Evolutionary conservation across 53 echinoderm and acorn worm species (phyloP).

Genomic region (Holothuria scabra): DNA sequence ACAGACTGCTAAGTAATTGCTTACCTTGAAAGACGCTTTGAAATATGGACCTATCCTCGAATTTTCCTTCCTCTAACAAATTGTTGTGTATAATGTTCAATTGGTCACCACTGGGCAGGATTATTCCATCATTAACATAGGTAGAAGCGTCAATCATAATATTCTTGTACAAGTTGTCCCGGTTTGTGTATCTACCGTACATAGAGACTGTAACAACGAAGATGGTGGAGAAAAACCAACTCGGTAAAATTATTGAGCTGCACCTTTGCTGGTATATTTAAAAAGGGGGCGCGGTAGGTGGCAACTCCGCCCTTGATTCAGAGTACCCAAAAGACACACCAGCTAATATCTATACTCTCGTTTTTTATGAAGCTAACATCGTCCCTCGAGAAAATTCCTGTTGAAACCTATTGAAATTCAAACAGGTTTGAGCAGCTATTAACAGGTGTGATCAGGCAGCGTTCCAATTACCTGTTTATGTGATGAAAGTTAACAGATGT

Average conservation of each 20-base stretch:
- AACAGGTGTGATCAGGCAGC: no score
- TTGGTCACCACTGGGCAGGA: conserved; percentile 55
- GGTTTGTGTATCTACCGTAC: conserved; percentile 68
- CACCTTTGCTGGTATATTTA: not conserved
- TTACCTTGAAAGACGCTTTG: conserved; percentile 64
- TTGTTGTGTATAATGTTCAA: conserved; percentile 59
- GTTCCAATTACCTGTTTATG: no score
- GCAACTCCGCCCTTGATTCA: not conserved
- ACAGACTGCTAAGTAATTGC: not conserved
- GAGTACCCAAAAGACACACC: no score
- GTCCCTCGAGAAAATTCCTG: no score
- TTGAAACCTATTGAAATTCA: no score
- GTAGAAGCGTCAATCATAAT: conserved; percentile 74
- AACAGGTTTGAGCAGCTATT: no score
- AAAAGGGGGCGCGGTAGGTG: not conserved
- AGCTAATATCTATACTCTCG: no score
- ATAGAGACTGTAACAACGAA: conserved; percentile 62
- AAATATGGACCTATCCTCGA: conserved; percentile 45
- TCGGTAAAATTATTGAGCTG: not conserved
- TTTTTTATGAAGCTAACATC: no score
- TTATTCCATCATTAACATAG: conserved; percentile 64
- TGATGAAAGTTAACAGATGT: no score
- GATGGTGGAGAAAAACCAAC: not conserved
- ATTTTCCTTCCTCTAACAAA: conserved; percentile 43
- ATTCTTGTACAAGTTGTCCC: conserved; percentile 70